A percentile compares a stretch with the other conserved stretches of the same genome.
These are phyloP conservation scores for Drosophila repletoides DNA, from an alignment of 1,140 invertebrate species.

Conservation along the genomic window DNA sequence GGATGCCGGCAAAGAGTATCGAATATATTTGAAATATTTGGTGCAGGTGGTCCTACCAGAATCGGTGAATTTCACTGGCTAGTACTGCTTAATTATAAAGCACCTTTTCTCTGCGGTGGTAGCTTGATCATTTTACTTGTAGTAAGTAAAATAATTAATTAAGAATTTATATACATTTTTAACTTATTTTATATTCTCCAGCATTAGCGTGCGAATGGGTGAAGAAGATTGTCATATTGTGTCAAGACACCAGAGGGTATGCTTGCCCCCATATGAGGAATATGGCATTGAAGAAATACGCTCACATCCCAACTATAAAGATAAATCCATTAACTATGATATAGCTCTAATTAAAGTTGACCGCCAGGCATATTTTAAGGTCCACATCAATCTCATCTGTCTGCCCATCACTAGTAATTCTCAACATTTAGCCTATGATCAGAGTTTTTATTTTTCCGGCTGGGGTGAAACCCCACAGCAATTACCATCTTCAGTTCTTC, in stretches of 20 bases:
- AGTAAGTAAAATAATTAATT: no score
- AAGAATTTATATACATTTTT: no score
- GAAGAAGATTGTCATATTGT: conserved; percentile 84
- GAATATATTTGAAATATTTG: conserved; percentile 55
- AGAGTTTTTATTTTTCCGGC: conserved; percentile 65
- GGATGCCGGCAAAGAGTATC: conserved; percentile 67
- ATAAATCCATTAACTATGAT: conserved; percentile 85
- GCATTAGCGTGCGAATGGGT: conserved; percentile 84
- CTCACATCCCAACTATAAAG: conserved; percentile 85
- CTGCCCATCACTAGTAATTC: conserved; percentile 55
- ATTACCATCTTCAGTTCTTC: conserved; percentile 18
- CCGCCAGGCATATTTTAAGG: conserved; percentile 35
- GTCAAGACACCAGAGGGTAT: conserved; percentile 45
- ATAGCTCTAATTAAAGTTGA: conserved; percentile 85
- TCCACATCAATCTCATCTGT: conserved; percentile 69
- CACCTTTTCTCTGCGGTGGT: conserved; percentile 79
- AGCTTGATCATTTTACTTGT: conserved; percentile 83
- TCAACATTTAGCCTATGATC: conserved; percentile 35
- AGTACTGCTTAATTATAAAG: conserved; percentile 82
- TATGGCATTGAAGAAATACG: conserved; percentile 84
- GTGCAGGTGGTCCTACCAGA: conserved; percentile 77
- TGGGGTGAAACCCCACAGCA: conserved; percentile 62
- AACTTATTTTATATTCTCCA: no score
- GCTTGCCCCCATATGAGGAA: conserved; percentile 83
- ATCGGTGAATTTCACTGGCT: conserved; percentile 84